Percentiles rank a stretch among this genome's conserved stretches.
These are phyloP conservation scores for Perdita meconis DNA, from an alignment of 2,888 invertebrate species.

Conservation along the genomic window DNA sequence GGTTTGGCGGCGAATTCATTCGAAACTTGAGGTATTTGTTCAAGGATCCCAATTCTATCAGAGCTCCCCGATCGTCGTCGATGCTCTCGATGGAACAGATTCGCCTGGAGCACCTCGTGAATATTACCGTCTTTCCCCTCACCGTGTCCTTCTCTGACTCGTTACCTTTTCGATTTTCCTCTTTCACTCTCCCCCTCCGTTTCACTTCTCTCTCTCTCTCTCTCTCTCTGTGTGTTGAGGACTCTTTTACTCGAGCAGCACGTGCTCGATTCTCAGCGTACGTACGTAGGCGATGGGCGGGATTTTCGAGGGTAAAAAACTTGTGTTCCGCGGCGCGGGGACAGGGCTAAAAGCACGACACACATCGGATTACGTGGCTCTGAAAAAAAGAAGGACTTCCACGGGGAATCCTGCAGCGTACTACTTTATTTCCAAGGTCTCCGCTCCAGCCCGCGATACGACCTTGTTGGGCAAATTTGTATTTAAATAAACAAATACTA, in stretches of 20 bases:
- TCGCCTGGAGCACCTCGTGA: conserved; percentile 50
- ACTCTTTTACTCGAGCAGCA: conserved; percentile 61
- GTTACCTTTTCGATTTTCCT: conserved; percentile 14
- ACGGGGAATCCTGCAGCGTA: conserved; percentile 10
- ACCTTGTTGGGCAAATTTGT: too few relatives aligned
- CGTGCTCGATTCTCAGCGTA: conserved; percentile 69
- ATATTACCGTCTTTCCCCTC: conserved; percentile 43
- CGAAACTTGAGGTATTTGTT: conserved; percentile 53
- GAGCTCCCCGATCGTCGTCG: conserved; percentile 47
- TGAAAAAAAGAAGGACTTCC: conserved; percentile 49
- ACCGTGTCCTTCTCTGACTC: neutral
- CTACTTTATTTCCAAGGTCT: conserved; percentile 28
- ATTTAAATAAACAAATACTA: too few relatives aligned
- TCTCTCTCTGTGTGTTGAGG: conserved; percentile 40
- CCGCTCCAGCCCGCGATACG: conserved; percentile 7
- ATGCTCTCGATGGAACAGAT: conserved; percentile 48
- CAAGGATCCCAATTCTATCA: conserved; percentile 60
- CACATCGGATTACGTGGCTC: conserved; percentile 66
- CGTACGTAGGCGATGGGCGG: conserved; percentile 52
- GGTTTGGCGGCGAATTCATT: conserved; percentile 37
- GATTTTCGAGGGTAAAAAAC: conserved; percentile 72
- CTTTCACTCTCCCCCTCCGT: conserved; percentile 37
- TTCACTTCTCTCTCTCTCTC: conserved; percentile 46
- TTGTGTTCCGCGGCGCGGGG: conserved; percentile 56
- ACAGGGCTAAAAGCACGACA: conserved; percentile 68